Percentiles rank a stretch among this genome's conserved stretches.
phyloP scores from a whole-genome alignment of 2,797 vertebrate genomes.

The Craterocephalus amniculus region DNA sequence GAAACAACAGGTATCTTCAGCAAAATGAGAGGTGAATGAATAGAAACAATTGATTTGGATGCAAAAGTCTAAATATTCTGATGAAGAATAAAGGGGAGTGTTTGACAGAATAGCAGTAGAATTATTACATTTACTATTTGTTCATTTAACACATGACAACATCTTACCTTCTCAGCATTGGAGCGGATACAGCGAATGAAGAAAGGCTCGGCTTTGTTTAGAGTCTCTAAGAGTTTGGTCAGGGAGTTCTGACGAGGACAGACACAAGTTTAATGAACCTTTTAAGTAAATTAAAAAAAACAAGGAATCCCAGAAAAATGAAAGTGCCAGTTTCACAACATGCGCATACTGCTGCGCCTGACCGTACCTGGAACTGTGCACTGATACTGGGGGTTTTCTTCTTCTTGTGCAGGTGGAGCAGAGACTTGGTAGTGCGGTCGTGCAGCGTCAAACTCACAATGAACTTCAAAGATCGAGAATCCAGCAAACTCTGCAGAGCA shows the following conservation, averaged over 20 bases:
- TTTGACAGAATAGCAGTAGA: background rate
- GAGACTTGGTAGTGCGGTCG: constrained; percentile 94
- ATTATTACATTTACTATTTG: background rate
- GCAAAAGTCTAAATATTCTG: background rate
- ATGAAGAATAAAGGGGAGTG: background rate
- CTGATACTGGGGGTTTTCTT: constrained; percentile 98
- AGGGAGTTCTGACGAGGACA: constrained; percentile 88
- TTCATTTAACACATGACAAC: background rate
- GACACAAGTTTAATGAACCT: background rate
- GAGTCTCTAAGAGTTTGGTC: constrained; percentile 92
- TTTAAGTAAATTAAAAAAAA: background rate
- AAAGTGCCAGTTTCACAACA: background rate
- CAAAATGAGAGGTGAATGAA: background rate
- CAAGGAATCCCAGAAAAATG: background rate
- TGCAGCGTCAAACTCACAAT: constrained; percentile 94
- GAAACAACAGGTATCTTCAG: background rate
- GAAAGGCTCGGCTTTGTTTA: constrained; percentile 95
- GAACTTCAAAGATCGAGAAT: constrained; percentile 93
- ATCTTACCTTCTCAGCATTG: constrained; percentile 93
- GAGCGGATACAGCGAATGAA: constrained; percentile 98
- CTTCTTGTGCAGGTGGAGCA: constrained; percentile 97
- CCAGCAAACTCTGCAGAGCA: constrained; percentile 88
- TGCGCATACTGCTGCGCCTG: fast-evolving
- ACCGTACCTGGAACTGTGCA: constrained; percentile 94
- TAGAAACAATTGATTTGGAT: background rate